Evolutionary conservation across 1,140 invertebrate genomes (phyloP).

Genomic region (Rhynchophorus ferrugineus): DNA sequence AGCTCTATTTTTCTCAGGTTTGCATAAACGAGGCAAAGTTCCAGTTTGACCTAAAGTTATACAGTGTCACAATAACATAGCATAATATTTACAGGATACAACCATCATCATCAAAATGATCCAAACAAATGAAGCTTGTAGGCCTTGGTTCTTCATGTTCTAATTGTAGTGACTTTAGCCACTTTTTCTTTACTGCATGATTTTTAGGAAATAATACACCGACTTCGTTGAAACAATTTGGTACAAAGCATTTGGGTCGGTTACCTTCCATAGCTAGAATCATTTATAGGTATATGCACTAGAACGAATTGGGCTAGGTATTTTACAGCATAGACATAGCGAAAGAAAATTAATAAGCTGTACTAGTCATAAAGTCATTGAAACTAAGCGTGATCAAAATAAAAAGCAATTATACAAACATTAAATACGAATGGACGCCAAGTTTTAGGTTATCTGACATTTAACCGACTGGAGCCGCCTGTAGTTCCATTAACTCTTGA

Average conservation of each 20-base stretch:
- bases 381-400: background rate
- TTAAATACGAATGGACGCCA: background rate
- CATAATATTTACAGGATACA: conserved; percentile 1
- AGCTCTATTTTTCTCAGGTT: background rate
- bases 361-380: background rate
- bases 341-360: background rate
- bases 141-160: conserved; percentile 13
- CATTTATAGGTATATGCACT: too few relatives aligned
- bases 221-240: conserved; percentile 31
- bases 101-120: conserved; percentile 30
- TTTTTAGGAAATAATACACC: conserved; percentile 33
- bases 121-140: conserved; percentile 32
- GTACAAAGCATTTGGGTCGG: conserved; percentile 30
- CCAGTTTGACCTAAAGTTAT: background rate
- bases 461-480: conserved; percentile 2
- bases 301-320: too few relatives aligned
- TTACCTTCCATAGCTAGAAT: conserved; percentile 4
- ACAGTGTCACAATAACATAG: background rate
- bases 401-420: background rate
- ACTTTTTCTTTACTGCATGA: conserved; percentile 23
- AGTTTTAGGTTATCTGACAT: conserved; percentile 6
- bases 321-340: conserved; percentile 5
- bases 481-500: too few relatives aligned
- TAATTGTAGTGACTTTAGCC: conserved; percentile 27
- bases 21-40: background rate